Evolutionary conservation across 1,140 invertebrate species (phyloP).

Genomic region (Drosophila truncata): DNA sequence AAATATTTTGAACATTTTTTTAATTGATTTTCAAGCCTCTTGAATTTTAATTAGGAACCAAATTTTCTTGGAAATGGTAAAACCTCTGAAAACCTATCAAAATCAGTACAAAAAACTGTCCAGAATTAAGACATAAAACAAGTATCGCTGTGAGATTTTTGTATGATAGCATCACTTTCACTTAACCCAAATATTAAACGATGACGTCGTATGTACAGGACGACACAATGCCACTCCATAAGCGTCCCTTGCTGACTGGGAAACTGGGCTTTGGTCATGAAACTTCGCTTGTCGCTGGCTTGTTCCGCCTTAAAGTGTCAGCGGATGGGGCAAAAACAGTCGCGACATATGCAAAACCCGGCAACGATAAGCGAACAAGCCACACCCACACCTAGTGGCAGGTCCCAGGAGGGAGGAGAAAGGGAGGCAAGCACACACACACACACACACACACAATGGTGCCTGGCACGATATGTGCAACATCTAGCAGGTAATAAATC

Average conservation of each 20-base stretch:
- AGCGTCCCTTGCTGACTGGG: neutral
- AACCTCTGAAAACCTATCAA: neutral
- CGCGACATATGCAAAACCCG: conserved; percentile 78
- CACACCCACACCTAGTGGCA: conserved; percentile 12
- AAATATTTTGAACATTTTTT: no score
- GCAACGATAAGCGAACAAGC: conserved; percentile 67
- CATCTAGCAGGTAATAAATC: conserved; percentile 83
- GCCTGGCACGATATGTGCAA: conserved; percentile 72
- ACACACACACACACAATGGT: neutral
- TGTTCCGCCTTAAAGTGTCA: conserved; percentile 65
- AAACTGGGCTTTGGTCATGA: conserved; percentile 46
- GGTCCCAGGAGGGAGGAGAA: neutral
- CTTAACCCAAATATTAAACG: conserved; percentile 14
- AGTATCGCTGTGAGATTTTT: neutral
- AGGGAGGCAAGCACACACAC: neutral
- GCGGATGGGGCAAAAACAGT: conserved; percentile 53
- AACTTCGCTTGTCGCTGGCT: conserved; percentile 43
- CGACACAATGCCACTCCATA: neutral
- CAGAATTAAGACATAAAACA: neutral
- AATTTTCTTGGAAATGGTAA: no score
- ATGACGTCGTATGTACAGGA: conserved; percentile 6
- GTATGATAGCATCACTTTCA: conserved; percentile 18
- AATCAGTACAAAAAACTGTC: neutral
- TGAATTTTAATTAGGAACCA: no score
- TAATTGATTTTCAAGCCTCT: no score